These are phyloP conservation scores for Oncorhynchus tshawytscha DNA, from an alignment of 2,113 vertebrate species.

Conservation along the genomic window DNA sequence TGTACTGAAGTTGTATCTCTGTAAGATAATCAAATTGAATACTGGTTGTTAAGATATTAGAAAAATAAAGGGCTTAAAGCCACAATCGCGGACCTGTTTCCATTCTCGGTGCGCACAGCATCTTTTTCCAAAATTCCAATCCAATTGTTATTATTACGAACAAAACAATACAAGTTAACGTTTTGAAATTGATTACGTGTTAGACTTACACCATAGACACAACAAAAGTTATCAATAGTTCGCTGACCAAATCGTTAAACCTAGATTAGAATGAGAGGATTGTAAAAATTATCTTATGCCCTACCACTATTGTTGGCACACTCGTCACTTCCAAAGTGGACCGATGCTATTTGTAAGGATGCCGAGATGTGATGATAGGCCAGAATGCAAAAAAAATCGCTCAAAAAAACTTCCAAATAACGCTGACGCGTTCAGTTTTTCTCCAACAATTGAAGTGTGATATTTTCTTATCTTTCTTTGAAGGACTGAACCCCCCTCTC, in stretches of 20 bases:
- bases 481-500: conserved; percentile 16
- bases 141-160: not conserved
- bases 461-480: conserved; percentile 35
- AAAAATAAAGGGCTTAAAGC: not conserved
- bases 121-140: not conserved
- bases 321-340: conserved; percentile 11
- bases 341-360: conserved; percentile 10
- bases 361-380: conserved; percentile 4
- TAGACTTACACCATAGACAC: not conserved
- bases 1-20: not conserved
- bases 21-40: not conserved
- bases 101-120: not conserved
- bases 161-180: not conserved
- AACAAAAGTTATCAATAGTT: not conserved
- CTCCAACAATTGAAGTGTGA: conserved; percentile 26
- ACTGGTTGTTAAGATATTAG: not conserved
- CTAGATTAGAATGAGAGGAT: not conserved
- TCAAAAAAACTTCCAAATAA: conserved; percentile 35
- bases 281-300: not conserved
- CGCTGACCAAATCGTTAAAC: not conserved
- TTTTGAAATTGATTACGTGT: not conserved
- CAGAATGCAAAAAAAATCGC: not conserved
- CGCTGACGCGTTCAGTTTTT: conserved; percentile 38
- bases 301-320: conserved; percentile 4
- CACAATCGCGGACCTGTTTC: not conserved